Conservation (phyloP, 2,888 invertebrate species). For the Sinelater perroti region DNA sequence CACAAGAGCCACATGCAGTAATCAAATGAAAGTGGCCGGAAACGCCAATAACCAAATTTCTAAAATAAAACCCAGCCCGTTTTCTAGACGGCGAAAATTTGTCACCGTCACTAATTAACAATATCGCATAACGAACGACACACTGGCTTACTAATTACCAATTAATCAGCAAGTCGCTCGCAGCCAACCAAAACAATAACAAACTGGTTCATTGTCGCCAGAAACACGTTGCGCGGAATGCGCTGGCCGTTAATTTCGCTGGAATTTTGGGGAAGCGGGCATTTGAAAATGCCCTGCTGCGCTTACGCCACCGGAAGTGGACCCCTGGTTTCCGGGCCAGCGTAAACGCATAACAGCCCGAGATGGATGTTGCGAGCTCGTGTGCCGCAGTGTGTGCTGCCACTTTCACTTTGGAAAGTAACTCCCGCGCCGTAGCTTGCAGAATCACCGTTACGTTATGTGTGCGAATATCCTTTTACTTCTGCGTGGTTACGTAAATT, state of each 20-base stretch:
- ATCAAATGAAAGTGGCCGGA: too few relatives aligned
- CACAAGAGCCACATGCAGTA: too few relatives aligned
- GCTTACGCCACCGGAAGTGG: conserved; percentile 20
- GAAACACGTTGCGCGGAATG: too few relatives aligned
- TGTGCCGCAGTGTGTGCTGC: conserved; percentile 8
- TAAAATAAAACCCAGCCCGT: too few relatives aligned
- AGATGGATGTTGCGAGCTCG: conserved; percentile 8
- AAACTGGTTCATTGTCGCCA: conserved; percentile 3
- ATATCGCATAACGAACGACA: too few relatives aligned
- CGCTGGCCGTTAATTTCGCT: too few relatives aligned
- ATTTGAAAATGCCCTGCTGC: conserved; percentile 17
- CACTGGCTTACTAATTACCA: background rate
- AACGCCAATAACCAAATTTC: too few relatives aligned
- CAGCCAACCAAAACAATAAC: conserved; percentile 16
- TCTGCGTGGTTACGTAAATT: conserved; percentile 30
- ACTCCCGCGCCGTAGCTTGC: conserved; percentile 31
- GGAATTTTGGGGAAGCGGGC: background rate
- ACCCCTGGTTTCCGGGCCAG: conserved; percentile 27
- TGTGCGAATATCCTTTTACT: conserved; percentile 32
- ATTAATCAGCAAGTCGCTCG: conserved; percentile 5
- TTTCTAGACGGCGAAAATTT: too few relatives aligned
- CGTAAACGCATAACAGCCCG: conserved; percentile 16
- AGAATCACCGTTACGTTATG: conserved; percentile 32
- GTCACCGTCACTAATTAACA: too few relatives aligned
- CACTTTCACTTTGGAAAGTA: conserved; percentile 39